phyloP scores from a whole-genome alignment of 2,888 invertebrate species.

The Stratiomys singularior region DNA sequence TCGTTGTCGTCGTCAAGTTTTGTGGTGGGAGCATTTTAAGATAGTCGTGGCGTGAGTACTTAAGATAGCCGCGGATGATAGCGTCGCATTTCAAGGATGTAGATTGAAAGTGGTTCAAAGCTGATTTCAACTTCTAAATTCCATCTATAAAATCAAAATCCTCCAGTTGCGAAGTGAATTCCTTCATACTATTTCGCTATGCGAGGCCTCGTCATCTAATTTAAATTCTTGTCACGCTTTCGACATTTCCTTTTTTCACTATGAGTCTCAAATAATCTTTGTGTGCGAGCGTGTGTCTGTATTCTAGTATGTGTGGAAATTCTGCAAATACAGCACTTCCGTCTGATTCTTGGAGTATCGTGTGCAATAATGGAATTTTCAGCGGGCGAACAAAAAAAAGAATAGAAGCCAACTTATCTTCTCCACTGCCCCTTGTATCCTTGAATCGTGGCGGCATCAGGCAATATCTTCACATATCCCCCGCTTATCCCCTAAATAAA shows the following conservation, averaged over 20 bases:
- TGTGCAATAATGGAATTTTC: slow-evolving; percentile 30
- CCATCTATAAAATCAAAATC: slow-evolving; percentile 21
- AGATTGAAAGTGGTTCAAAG: slow-evolving; percentile 18
- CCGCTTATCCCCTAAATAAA: slow-evolving; percentile 47
- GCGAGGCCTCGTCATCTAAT: slow-evolving; percentile 43
- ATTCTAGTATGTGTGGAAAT: slow-evolving; percentile 9
- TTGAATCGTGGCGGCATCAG: no score
- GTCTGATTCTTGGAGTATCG: neutral
- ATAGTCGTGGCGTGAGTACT: neutral
- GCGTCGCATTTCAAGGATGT: neutral
- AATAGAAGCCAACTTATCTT: slow-evolving; percentile 2
- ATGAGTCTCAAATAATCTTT: neutral
- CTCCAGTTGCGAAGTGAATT: slow-evolving; percentile 35
- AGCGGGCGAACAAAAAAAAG: neutral
- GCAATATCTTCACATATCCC: neutral
- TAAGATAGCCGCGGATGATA: slow-evolving; percentile 12
- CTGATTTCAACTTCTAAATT: slow-evolving; percentile 18
- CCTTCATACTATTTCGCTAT: slow-evolving; percentile 2
- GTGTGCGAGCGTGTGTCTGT: neutral
- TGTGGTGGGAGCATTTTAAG: neutral
- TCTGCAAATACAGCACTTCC: neutral
- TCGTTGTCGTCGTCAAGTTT: slow-evolving; percentile 15
- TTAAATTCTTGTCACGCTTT: slow-evolving; percentile 51
- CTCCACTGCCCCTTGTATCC: no score
- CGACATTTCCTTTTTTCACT: slow-evolving; percentile 48